Percentiles rank a stretch among this genome's conserved stretches.
phyloP scores from a whole-genome alignment of 2,888 invertebrate genomes.

The Cataglyphis livida region DNA sequence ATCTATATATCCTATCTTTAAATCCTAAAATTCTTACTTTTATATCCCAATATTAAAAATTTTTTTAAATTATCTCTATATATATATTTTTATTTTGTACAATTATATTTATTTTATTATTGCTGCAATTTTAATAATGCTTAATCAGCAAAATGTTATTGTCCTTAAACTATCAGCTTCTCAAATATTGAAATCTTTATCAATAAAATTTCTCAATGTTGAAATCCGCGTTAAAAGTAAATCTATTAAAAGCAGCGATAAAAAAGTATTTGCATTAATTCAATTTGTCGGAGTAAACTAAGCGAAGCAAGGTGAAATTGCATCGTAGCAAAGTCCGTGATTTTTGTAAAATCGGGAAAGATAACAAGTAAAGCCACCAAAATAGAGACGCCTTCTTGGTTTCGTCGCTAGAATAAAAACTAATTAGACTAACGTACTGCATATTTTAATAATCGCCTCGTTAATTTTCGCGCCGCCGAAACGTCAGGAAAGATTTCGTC shows the following conservation, averaged over 20 bases:
- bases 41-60: background rate
- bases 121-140: background rate
- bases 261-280: background rate
- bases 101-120: background rate
- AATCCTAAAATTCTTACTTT: background rate
- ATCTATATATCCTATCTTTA: background rate
- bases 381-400: conserved; percentile 58
- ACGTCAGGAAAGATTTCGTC: conserved; percentile 59
- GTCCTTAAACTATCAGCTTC: background rate
- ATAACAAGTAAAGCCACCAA: background rate
- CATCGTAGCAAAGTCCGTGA: conserved; percentile 39
- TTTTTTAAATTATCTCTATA: background rate
- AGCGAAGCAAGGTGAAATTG: conserved; percentile 48
- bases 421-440: conserved; percentile 70
- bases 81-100: background rate
- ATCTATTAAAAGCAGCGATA: conserved; percentile 7
- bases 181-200: background rate
- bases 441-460: conserved; percentile 74
- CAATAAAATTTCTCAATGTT: background rate
- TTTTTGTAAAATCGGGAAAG: conserved; percentile 16
- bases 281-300: conserved; percentile 40
- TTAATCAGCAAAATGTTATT: background rate
- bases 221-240: conserved; percentile 18
- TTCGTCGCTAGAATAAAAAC: conserved; percentile 53
- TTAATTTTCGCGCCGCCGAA: conserved; percentile 63